Percentiles rank a stretch among this genome's conserved stretches.
phyloP scores from a whole-genome alignment of 2,888 invertebrate species.

The Cataglyphis livida region DNA sequence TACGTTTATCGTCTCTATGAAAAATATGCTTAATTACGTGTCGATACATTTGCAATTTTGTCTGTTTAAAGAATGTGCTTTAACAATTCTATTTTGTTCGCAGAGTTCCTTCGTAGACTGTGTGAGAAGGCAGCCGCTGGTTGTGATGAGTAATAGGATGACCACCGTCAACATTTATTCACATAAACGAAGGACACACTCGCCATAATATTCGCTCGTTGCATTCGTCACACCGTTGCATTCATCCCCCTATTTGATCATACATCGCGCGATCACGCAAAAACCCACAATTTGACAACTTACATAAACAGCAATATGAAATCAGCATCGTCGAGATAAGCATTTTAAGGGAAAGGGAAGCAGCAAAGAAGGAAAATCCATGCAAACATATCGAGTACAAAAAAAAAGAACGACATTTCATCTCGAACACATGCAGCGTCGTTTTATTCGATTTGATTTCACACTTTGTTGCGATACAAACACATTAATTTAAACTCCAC shows the following conservation, averaged over 20 bases:
- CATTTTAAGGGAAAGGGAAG: background rate
- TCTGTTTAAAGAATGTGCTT: background rate
- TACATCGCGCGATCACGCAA: constrained; percentile 37
- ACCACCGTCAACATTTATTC: constrained; percentile 53
- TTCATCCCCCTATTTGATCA: constrained; percentile 55
- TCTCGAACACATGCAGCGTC: constrained; percentile 55
- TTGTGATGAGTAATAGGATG: constrained; percentile 48
- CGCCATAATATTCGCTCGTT: constrained; percentile 62
- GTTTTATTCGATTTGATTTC: constrained; percentile 73
- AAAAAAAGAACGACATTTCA: constrained; percentile 32
- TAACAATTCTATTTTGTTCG: constrained; percentile 75
- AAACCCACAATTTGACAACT: constrained; percentile 18
- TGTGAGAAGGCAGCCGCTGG: constrained; percentile 87
- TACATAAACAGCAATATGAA: constrained; percentile 23
- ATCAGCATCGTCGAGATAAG: constrained; percentile 23
- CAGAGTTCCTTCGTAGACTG: constrained; percentile 93
- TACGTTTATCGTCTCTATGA: constrained; percentile 6
- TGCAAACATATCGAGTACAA: constrained; percentile 28
- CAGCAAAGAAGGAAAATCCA: constrained; percentile 7
- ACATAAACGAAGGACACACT: constrained; percentile 68
- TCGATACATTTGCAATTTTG: constrained; percentile 29
- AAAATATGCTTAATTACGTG: constrained; percentile 24
- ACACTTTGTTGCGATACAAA: constrained; percentile 68
- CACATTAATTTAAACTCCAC: constrained; percentile 36
- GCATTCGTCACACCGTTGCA: constrained; percentile 59